A percentile compares a stretch with the other conserved stretches of the same genome.
phyloP scores from a whole-genome alignment of 2,797 vertebrate genomes.

The Monodelphis domestica region DNA sequence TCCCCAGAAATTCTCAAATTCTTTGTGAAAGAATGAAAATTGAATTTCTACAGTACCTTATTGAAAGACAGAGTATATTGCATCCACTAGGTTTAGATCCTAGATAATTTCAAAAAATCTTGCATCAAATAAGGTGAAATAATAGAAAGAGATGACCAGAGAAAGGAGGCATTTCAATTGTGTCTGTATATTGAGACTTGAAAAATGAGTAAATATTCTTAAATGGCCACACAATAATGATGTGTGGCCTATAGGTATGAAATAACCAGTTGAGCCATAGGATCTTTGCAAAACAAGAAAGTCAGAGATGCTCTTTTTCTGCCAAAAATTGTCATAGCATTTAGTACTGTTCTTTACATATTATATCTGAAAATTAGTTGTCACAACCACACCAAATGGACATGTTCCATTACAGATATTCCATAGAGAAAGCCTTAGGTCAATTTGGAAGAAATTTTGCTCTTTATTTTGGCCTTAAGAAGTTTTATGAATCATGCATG shows the following conservation, averaged over 20 bases:
- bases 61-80: background rate
- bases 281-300: fast-evolving
- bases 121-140: background rate
- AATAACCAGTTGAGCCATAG: fast-evolving
- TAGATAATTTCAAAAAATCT: background rate
- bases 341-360: background rate
- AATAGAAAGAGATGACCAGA: fast-evolving
- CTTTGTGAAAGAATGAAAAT: background rate
- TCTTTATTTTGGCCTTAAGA: slow-evolving; percentile 28
- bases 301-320: too few species aligned
- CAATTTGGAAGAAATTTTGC: background rate
- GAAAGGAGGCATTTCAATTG: background rate
- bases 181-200: fast-evolving
- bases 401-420: too few species aligned
- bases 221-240: fast-evolving
- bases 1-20: background rate
- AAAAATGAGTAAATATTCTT: background rate
- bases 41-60: background rate
- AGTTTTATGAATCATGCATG: background rate
- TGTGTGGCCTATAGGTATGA: fast-evolving
- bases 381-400: fast-evolving
- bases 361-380: fast-evolving
- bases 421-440: background rate
- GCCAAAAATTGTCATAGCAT: background rate
- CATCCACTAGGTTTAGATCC: background rate